Percentiles rank a stretch among this genome's conserved stretches.
Evolutionary conservation across 1,140 invertebrate species (phyloP).

Genomic region (Zaprionus vittiger): DNA sequence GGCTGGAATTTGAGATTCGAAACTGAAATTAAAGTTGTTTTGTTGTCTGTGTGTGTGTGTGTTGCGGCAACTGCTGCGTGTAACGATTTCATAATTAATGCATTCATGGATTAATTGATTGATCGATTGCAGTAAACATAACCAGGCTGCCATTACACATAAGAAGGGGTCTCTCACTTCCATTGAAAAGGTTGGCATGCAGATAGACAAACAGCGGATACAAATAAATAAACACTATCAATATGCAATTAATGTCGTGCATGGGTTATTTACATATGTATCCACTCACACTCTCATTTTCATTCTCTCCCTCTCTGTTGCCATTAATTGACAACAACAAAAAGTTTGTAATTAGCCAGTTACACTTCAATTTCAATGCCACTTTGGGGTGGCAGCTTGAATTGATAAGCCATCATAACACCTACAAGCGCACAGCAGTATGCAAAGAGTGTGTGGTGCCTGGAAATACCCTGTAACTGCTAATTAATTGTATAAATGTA

Average conservation of each 20-base stretch:
- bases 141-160: slow-evolving; percentile 24
- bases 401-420: slow-evolving; percentile 72
- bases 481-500: too few relatives aligned
- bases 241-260: slow-evolving; percentile 73
- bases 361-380: slow-evolving; percentile 57
- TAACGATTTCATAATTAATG: slow-evolving; percentile 26
- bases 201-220: slow-evolving; percentile 36
- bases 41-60: not conserved
- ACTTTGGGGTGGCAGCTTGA: slow-evolving; percentile 58
- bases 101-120: slow-evolving; percentile 41
- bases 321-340: slow-evolving; percentile 67
- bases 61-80: not conserved
- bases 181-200: slow-evolving; percentile 49
- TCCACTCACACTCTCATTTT: not conserved
- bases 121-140: slow-evolving; percentile 45
- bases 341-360: slow-evolving; percentile 68
- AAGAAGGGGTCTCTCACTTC: slow-evolving; percentile 6
- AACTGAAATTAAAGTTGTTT: not conserved
- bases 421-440: slow-evolving; percentile 18
- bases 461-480: slow-evolving; percentile 17
- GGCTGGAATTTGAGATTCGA: too few relatives aligned
- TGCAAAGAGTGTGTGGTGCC: not conserved
- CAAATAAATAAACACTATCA: slow-evolving; percentile 75
- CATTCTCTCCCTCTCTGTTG: not conserved
- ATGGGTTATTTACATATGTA: slow-evolving; percentile 60